phyloP scores from a whole-genome alignment of 1,140 invertebrate genomes.

The Daktulosphaira vitifoliae region DNA sequence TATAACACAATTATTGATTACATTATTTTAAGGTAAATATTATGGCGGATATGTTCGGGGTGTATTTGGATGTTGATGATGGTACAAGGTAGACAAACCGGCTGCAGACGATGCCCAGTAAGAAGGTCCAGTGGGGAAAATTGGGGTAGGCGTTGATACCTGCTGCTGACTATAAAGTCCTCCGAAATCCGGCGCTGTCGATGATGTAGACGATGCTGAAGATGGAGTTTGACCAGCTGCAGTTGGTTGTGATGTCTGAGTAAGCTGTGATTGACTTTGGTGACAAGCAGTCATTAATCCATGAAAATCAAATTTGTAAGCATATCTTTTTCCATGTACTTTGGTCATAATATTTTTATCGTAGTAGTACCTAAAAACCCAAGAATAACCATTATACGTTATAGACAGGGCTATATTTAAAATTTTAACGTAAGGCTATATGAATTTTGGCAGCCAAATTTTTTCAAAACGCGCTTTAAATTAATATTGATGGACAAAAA shows the following conservation, averaged over 20 bases:
- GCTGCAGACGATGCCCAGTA: conserved; percentile 25
- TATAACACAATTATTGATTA: too few species aligned
- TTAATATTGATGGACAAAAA: too few species aligned
- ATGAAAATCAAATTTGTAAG: conserved; percentile 87
- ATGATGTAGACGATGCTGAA: not conserved
- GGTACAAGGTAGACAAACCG: conserved; percentile 13
- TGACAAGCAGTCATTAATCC: conserved; percentile 76
- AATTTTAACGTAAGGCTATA: too few species aligned
- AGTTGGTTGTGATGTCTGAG: not conserved
- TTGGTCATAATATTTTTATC: conserved; percentile 97
- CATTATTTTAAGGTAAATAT: too few species aligned
- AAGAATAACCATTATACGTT: not conserved
- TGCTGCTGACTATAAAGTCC: not conserved
- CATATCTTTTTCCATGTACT: conserved; percentile 84
- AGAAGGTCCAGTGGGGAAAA: not conserved
- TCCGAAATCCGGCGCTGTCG: not conserved
- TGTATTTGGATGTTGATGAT: conserved; percentile 3
- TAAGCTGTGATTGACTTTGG: conserved; percentile 48
- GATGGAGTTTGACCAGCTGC: not conserved
- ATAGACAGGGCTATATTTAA: too few species aligned
- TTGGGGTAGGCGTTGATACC: not conserved
- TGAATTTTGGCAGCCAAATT: too few species aligned
- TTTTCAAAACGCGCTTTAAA: too few species aligned
- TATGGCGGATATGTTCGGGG: conserved; percentile 16
- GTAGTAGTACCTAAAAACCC: conserved; percentile 77